Evolutionary conservation across 2,113 vertebrate genomes (phyloP), one percentile per base, ranked within the genome.

Genomic region (Pluvianellus socialis): DNA sequence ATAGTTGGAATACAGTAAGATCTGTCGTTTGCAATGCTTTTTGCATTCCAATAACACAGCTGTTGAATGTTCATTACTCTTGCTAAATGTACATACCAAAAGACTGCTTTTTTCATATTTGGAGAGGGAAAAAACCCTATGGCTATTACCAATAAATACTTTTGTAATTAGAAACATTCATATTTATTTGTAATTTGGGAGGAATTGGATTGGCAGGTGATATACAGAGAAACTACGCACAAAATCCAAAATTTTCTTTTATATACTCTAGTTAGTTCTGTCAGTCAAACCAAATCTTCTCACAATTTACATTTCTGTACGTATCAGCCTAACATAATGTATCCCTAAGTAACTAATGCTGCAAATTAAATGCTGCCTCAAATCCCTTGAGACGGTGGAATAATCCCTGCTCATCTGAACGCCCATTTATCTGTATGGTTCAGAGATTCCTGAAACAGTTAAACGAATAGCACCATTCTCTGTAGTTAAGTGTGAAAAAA

Each of bases 401-500:
- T 68, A 72, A 86, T 79, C n/a, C 40, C 45, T 56, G 40, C 23
- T 94, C 73, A 67, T 68, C 52, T 44, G 35, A 81, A 86, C 89
- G 22, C 44, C 74, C 12, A 1, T 92, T 88, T 82, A 58, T 94
- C 73, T 24, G 4, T 12, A 28, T 23, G 68, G 28, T 84, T 91
- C 83, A 81, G 76, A 74, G 61, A 44, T 32, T 71, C 50, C 82
- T 72, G 90, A 81, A 86, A 44, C 47, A 71, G 71, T 73, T 62
- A 71, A 93, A 82, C 49, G 87, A 91, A 66, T 26, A 63, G 23
- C 0, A 0, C 33, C 0, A 0, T 56, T 87, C 68, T 75, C 70
- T 16, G 2, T 55, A 72, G 70, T n/a, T 71, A 68, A 72, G 74
- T 1, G 0, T 67, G 67, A 80, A 90, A 92, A 71, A 95, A n/a